These are phyloP conservation scores for Dryobotodes eremita DNA, from an alignment of 2,888 invertebrate genomes.

Conservation along the genomic window DNA sequence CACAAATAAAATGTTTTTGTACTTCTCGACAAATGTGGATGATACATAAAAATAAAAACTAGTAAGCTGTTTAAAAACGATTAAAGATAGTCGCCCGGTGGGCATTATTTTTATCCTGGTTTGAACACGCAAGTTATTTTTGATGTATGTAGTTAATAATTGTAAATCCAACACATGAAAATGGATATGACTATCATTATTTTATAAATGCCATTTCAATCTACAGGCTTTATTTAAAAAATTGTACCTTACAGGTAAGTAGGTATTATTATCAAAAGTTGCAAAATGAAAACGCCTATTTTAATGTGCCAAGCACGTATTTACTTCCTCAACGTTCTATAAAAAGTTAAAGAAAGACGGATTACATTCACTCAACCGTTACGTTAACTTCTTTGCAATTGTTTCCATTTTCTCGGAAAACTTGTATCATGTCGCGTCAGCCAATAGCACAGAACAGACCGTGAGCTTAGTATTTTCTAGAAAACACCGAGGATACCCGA, in stretches of 20 bases:
- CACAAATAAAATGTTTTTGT: neutral
- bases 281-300: neutral
- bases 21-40: neutral
- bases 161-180: neutral
- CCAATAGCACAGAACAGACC: neutral
- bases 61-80: neutral
- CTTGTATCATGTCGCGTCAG: neutral
- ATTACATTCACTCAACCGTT: neutral
- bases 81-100: neutral
- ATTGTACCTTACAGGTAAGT: neutral
- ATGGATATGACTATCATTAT: neutral
- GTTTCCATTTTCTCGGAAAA: conserved; percentile 4
- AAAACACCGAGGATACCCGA: conserved; percentile 16
- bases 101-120: neutral
- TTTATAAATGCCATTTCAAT: neutral
- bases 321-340: neutral
- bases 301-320: neutral
- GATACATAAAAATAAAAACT: neutral
- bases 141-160: neutral
- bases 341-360: neutral
- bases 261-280: neutral
- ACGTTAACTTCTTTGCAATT: neutral
- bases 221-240: neutral
- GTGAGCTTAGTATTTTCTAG: conserved; percentile 18
- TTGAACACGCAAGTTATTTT: neutral